Conservation (phyloP, 2,888 invertebrate genomes). For the Thecocarcelia acutangulata region DNA sequence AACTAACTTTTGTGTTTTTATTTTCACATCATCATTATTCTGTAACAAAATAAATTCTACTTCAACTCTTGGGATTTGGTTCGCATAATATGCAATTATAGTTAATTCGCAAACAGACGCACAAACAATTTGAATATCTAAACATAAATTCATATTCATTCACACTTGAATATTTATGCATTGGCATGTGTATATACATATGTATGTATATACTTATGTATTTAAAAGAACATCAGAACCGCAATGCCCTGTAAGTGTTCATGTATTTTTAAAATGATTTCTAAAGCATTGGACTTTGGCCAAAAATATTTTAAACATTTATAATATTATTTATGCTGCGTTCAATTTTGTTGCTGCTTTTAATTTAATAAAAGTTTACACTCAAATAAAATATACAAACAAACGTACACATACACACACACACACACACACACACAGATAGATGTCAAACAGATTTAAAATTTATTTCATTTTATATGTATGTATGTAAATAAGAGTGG, state of each 20-base stretch:
- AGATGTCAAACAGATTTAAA: too few relatives aligned
- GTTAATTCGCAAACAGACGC: too few relatives aligned
- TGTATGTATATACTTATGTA: too few relatives aligned
- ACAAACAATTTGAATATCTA: too few relatives aligned
- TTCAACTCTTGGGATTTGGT: too few relatives aligned
- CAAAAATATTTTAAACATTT: constrained; percentile 49
- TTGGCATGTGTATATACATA: not conserved
- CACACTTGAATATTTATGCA: too few relatives aligned
- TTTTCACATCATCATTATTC: not conserved
- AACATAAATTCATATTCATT: too few relatives aligned
- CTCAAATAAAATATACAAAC: not conserved
- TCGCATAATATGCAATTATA: too few relatives aligned
- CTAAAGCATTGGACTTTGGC: constrained; percentile 47
- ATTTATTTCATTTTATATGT: not conserved
- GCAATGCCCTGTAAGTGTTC: not conserved
- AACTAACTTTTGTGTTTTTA: not conserved
- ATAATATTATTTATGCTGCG: constrained; percentile 13
- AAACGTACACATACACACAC: too few relatives aligned
- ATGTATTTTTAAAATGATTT: not conserved
- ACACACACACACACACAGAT: not conserved
- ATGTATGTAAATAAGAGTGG: too few relatives aligned
- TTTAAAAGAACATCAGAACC: too few relatives aligned
- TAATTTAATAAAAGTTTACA: constrained; percentile 7
- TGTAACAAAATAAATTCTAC: not conserved
- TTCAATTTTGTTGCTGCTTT: constrained; percentile 16